Conservation (phyloP, 2,888 invertebrate genomes). For the Hyles lineata region DNA sequence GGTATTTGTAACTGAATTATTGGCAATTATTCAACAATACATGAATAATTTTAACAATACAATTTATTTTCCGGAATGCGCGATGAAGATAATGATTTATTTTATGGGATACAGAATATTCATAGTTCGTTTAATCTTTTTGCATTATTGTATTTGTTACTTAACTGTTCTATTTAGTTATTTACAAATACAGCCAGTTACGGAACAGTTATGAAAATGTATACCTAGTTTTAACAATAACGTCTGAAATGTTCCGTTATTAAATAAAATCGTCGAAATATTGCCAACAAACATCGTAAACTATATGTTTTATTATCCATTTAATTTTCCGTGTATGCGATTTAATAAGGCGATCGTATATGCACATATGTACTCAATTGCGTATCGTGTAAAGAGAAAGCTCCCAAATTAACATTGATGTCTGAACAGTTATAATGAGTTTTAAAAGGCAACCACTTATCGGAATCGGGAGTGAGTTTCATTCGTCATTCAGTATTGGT, state of each 20-base stretch:
- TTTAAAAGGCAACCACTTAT: slow-evolving; percentile 55
- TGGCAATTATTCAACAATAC: slow-evolving; percentile 12
- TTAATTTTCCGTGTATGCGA: background rate
- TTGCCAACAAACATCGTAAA: too few species aligned
- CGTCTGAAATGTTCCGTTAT: too few species aligned
- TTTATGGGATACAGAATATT: background rate
- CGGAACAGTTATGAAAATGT: too few species aligned
- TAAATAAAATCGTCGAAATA: too few species aligned
- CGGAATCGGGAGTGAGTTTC: slow-evolving; percentile 37
- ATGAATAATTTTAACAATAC: slow-evolving; percentile 6
- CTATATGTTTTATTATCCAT: background rate
- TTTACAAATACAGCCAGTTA: too few species aligned
- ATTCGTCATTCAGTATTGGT: slow-evolving; percentile 37
- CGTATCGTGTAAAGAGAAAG: slow-evolving; percentile 42
- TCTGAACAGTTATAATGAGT: slow-evolving; percentile 46
- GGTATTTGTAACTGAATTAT: background rate
- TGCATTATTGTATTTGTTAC: background rate
- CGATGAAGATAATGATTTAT: background rate
- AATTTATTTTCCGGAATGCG: background rate
- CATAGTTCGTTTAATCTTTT: background rate
- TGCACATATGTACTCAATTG: background rate
- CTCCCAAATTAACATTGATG: slow-evolving; percentile 44
- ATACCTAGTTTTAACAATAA: too few species aligned
- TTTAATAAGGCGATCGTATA: background rate
- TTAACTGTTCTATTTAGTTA: too few species aligned